Evolutionary conservation across 1,140 invertebrate species (phyloP).

Genomic region (Drosophila sucinea): DNA sequence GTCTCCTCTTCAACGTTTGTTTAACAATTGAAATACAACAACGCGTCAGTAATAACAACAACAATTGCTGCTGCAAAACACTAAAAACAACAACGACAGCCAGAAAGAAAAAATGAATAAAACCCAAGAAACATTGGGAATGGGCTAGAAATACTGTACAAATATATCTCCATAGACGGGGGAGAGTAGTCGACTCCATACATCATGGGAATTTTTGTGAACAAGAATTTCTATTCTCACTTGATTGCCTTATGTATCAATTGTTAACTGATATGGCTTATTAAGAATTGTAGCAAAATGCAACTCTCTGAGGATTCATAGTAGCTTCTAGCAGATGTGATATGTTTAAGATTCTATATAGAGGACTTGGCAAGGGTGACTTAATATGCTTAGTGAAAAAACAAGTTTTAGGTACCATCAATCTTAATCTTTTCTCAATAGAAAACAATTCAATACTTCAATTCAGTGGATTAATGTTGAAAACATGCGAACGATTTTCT

Average conservation of each 20-base stretch:
- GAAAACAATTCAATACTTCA: too few species aligned
- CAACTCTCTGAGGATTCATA: too few species aligned
- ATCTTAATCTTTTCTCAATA: too few species aligned
- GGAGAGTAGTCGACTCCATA: neutral
- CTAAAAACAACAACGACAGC: constrained; percentile 7
- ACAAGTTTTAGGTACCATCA: too few species aligned
- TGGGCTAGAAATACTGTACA: neutral
- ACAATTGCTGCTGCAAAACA: constrained; percentile 9
- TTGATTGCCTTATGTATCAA: neutral
- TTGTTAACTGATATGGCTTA: neutral
- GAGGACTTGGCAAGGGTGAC: too few species aligned
- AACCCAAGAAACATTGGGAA: neutral
- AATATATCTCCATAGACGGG: neutral
- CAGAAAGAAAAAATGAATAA: neutral
- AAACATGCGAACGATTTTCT: too few species aligned
- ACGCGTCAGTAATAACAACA: constrained; percentile 11
- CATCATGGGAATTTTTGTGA: neutral
- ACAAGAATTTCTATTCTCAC: neutral
- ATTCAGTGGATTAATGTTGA: too few species aligned
- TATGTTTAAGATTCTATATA: too few species aligned
- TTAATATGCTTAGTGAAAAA: too few species aligned
- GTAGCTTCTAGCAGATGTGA: too few species aligned
- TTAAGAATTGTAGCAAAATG: neutral
- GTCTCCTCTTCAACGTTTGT: constrained; percentile 55
- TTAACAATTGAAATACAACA: constrained; percentile 63